phyloP scores from a whole-genome alignment of 2,797 vertebrate species.

The Eulemur mongoz region DNA sequence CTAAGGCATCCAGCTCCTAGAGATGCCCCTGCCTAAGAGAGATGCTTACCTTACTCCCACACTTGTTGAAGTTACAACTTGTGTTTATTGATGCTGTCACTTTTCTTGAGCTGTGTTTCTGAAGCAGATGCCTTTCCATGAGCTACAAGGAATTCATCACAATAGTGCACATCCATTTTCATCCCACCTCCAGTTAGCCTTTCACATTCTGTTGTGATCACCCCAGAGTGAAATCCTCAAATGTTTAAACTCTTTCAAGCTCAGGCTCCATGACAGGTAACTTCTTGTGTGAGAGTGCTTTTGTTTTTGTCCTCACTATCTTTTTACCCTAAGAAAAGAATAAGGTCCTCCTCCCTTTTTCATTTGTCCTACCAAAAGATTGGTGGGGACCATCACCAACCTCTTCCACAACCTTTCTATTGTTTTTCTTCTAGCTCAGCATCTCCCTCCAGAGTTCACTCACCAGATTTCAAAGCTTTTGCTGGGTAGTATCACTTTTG shows the following conservation, averaged over 20 bases:
- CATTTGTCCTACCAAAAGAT: background rate
- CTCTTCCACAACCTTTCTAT: background rate
- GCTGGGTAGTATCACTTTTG: background rate
- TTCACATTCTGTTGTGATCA: background rate
- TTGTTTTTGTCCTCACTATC: background rate
- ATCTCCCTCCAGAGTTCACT: background rate
- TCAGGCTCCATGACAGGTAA: background rate
- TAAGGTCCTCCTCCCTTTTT: background rate
- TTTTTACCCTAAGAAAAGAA: background rate
- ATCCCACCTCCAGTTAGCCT: background rate
- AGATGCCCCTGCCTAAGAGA: background rate
- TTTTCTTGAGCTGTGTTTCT: background rate
- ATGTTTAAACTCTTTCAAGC: background rate
- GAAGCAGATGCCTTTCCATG: background rate
- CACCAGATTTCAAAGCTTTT: background rate
- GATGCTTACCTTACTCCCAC: background rate
- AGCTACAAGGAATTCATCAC: background rate
- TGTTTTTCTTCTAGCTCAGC: background rate
- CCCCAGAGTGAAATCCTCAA: background rate
- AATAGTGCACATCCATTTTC: background rate
- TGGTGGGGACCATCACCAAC: background rate
- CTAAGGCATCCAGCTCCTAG: background rate
- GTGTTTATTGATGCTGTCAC: background rate
- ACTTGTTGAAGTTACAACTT: background rate
- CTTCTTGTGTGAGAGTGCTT: background rate